Conservation (phyloP, 2,888 invertebrate species). For the Reticulitermes lucifugus region DNA sequence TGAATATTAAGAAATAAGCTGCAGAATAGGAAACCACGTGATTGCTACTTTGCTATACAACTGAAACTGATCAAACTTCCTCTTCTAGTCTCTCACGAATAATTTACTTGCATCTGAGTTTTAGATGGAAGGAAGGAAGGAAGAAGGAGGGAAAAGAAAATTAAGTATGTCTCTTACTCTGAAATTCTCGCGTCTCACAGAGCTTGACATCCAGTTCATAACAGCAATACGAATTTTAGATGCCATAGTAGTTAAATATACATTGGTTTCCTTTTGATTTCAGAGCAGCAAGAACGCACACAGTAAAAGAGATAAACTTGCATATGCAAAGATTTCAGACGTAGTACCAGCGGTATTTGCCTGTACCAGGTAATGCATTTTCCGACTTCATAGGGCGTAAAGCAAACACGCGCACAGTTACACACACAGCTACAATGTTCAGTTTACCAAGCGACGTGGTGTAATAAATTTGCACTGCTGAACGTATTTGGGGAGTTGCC, state of each 20-base stretch:
- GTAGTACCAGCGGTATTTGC: no score
- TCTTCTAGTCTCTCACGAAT: neutral
- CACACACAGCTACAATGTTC: no score
- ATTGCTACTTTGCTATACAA: neutral
- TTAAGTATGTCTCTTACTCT: slow-evolving; percentile 4
- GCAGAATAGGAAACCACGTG: neutral
- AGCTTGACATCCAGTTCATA: neutral
- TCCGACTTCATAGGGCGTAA: no score
- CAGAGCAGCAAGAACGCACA: neutral
- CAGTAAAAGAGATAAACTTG: no score
- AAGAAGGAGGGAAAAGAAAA: neutral
- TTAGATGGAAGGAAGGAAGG: neutral
- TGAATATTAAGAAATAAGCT: neutral
- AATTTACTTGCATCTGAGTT: neutral
- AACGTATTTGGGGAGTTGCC: no score
- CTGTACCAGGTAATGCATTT: no score
- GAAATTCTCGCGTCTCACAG: neutral
- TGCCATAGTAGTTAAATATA: neutral
- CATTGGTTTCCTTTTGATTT: neutral
- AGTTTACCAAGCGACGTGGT: no score
- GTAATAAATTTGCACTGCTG: no score
- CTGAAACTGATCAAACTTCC: neutral
- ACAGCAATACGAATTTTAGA: neutral
- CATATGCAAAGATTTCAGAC: no score
- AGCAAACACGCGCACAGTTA: no score